phyloP scores from a whole-genome alignment of 2,113 vertebrate species.

The Lampris incognitus region DNA sequence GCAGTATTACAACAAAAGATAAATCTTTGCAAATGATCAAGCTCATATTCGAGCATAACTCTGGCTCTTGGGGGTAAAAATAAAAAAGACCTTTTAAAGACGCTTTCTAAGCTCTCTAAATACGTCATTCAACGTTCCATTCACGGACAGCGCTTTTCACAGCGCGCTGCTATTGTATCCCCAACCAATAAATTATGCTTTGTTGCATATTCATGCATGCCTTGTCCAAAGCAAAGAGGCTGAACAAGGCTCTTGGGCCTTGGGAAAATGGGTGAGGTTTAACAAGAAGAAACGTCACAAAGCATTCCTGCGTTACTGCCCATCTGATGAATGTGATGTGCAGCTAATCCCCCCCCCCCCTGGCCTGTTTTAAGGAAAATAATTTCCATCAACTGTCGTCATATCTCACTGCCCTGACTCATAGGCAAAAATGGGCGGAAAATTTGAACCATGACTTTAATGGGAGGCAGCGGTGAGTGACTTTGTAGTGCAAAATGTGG shows the following conservation, averaged over 20 bases:
- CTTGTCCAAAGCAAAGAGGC: conserved; percentile 27
- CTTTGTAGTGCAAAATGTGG: not conserved
- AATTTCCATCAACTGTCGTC: conserved; percentile 7
- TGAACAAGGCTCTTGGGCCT: conserved; percentile 25
- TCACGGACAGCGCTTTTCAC: conserved; percentile 22
- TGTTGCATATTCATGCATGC: conserved; percentile 52
- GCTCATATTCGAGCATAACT: not conserved
- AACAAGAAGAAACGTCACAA: conserved; percentile 45
- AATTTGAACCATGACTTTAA: not conserved
- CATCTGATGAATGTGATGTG: conserved; percentile 9
- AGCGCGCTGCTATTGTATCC: conserved; percentile 46
- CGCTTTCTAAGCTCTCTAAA: conserved; percentile 10
- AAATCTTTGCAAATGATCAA: conserved; percentile 1
- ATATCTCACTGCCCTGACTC: not conserved
- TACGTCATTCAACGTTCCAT: conserved; percentile 12
- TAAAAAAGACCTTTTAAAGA: not conserved
- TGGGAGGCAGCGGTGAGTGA: not conserved
- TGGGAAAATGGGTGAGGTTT: conserved; percentile 41
- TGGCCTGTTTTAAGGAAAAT: not conserved
- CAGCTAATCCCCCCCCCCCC: conserved; percentile 4
- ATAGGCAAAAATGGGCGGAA: not conserved
- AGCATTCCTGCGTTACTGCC: conserved; percentile 41
- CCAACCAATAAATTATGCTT: conserved; percentile 58
- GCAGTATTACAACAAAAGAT: conserved; percentile 9
- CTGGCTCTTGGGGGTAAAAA: not conserved